Base-by-base conservation (phyloP, 1,140 invertebrate genomes). In the Drosophila nigrodunni region DNA sequence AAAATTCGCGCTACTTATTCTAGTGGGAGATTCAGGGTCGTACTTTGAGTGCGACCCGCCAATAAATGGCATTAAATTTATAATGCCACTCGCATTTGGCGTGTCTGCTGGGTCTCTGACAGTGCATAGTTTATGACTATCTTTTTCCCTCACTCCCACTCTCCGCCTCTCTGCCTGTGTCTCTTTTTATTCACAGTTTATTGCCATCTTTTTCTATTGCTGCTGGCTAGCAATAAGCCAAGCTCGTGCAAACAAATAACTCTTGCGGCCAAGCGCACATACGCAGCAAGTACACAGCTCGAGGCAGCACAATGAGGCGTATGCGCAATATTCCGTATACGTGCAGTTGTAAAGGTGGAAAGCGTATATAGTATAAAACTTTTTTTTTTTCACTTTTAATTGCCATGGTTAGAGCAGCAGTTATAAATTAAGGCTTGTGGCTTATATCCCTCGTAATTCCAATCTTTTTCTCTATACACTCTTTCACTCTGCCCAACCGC, bases 391-490 rank as follows among this genome's bases (percentile, higher is more conserved):
- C 18, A 54, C 55, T 78, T 82, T 71, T 82, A 82, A 82, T 82
- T 82, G 78, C 52, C 62, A 44, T 46, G 69, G 60, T 39, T 37
- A 25, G 43, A 18, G 37, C 15, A 66, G 66, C 59, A 61, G 64
- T 50, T 69, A 77, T 83, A 83, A 80, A 83, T 85, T 83, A 80
- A 68, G 61, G 57, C 67, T 83, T 79, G 76, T 76, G 80, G 66
- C 65, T 75, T 66, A 15, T 41, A 44, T 11, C 10, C 11, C 37
- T 4, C 39, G 25, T 30, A 30, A 30, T 30, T 30, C 25, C 25
- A 30, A 30, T 30, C 25, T 30, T 30, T 30, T 30, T 30, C 25
- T 30, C 25, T 30, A 30, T 30, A 43, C 8, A 6, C 35, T 1
- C 52, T 39, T 11, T 13, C 2, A 6, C 57, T 34, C n/a, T 15